phyloP scores from a whole-genome alignment of 2,888 invertebrate genomes.

The Ernsta delagoae region DNA sequence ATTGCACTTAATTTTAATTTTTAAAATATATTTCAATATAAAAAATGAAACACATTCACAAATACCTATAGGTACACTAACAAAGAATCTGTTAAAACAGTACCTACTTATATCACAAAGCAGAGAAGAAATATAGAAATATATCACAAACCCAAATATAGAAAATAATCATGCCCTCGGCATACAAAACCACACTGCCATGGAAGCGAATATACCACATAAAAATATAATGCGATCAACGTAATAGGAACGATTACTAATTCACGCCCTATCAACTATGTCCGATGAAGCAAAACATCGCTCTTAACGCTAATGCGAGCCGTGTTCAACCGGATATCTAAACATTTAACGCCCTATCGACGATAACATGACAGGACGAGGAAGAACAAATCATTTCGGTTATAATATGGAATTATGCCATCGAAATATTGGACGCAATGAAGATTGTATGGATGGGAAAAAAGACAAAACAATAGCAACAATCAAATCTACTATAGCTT shows the following conservation, averaged over 20 bases:
- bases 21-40: too few species aligned
- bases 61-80: too few species aligned
- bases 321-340: constrained; percentile 45
- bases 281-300: constrained; percentile 46
- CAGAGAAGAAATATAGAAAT: not conserved
- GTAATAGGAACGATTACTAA: constrained; percentile 26
- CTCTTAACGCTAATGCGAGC: constrained; percentile 53
- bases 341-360: constrained; percentile 47
- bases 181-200: not conserved
- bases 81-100: too few species aligned
- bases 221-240: constrained; percentile 1
- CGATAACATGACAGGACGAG: not conserved
- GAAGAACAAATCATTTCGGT: not conserved
- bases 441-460: not conserved
- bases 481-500: not conserved
- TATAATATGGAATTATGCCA: not conserved
- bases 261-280: constrained; percentile 43
- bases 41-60: too few species aligned
- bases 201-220: not conserved
- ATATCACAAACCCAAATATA: not conserved
- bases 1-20: too few species aligned
- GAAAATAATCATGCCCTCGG: not conserved
- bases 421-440: not conserved
- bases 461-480: not conserved
- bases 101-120: too few species aligned